Conservation (phyloP, 1,140 invertebrate genomes). For the Pectinophora gossypiella region DNA sequence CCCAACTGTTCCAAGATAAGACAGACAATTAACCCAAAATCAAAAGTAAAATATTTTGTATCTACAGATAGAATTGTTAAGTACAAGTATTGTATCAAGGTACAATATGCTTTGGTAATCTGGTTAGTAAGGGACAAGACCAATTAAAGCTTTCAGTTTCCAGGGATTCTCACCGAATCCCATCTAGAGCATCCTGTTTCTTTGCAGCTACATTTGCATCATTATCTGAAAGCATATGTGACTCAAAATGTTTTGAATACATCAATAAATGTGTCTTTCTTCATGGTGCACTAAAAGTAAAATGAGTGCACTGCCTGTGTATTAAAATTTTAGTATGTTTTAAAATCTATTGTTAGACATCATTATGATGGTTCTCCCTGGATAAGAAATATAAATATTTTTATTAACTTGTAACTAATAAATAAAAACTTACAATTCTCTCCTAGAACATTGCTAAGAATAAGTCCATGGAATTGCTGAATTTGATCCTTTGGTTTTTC, state of each 20-base stretch:
- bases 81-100: not conserved
- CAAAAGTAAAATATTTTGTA: too few relatives aligned
- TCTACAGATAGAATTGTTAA: not conserved
- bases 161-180: not conserved
- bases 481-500: conserved; percentile 22
- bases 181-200: not conserved
- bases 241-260: not conserved
- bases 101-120: not conserved
- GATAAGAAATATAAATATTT: too few relatives aligned
- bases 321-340: too few relatives aligned
- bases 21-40: too few relatives aligned
- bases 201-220: not conserved
- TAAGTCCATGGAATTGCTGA: conserved; percentile 63
- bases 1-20: too few relatives aligned
- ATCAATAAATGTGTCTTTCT: not conserved
- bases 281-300: too few relatives aligned
- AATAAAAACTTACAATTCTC: conserved; percentile 72
- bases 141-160: not conserved
- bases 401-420: too few relatives aligned
- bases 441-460: conserved; percentile 62
- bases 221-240: not conserved
- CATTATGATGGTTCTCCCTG: too few relatives aligned
- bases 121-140: not conserved
- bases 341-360: too few relatives aligned
- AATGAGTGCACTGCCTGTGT: too few relatives aligned